These are phyloP conservation scores for Cryptosula pallasiana DNA, from an alignment of 2,888 invertebrate genomes.

Conservation along the genomic window DNA sequence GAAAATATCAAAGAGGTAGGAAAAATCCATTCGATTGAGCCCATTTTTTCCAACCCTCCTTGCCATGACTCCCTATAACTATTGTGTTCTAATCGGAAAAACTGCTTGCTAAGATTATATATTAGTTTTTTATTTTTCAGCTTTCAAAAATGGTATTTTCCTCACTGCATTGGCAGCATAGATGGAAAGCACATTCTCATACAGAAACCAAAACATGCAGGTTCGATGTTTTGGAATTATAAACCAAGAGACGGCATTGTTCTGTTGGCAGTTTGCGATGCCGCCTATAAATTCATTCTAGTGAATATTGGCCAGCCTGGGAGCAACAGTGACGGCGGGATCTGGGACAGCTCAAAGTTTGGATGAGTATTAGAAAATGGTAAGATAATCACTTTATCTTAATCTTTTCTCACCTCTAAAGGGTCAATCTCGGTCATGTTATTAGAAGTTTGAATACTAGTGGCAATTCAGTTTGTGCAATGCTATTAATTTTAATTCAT, in stretches of 20 bases:
- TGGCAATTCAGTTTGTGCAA: no score
- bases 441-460: no score
- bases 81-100: no score
- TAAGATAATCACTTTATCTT: no score
- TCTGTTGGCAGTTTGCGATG: background rate
- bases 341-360: background rate
- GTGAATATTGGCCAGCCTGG: background rate
- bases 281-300: background rate
- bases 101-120: no score
- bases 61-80: no score
- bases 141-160: conserved; percentile 15
- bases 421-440: no score
- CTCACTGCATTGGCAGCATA: conserved; percentile 3
- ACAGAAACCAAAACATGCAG: background rate
- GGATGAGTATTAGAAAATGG: background rate
- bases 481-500: no score
- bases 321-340: background rate
- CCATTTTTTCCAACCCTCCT: no score
- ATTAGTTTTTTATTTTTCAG: background rate
- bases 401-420: no score
- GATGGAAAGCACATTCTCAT: background rate
- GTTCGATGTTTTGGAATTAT: background rate
- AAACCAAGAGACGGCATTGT: background rate
- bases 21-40: no score
- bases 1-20: no score